A percentile compares a stretch with the other conserved stretches of the same genome.
These are phyloP conservation scores for Hipparchia semele DNA, from an alignment of 2,888 invertebrate species.

Conservation along the genomic window DNA sequence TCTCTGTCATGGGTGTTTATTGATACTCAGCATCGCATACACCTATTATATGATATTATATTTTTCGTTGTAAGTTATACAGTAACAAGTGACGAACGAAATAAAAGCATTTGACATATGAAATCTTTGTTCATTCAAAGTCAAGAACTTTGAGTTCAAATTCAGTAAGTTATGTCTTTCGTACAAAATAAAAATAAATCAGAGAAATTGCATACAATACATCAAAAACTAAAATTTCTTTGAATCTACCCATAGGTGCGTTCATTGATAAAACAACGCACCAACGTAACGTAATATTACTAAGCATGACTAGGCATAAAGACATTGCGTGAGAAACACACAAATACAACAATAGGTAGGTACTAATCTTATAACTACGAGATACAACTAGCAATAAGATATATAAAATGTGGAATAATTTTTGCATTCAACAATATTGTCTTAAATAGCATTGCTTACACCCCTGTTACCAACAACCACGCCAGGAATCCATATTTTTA, in stretches of 20 bases:
- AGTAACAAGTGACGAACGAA: slow-evolving; percentile 2
- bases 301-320: slow-evolving; percentile 30
- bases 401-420: slow-evolving; percentile 77
- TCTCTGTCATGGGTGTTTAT: neutral
- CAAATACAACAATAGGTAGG: slow-evolving; percentile 44
- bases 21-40: slow-evolving; percentile 5
- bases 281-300: slow-evolving; percentile 29
- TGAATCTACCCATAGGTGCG: neutral
- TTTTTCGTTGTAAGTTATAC: slow-evolving; percentile 10
- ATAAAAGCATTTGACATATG: slow-evolving; percentile 1
- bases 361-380: slow-evolving; percentile 42
- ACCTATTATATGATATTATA: neutral
- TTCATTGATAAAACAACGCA: slow-evolving; percentile 13
- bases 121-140: neutral
- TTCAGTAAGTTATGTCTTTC: neutral
- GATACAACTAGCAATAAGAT: slow-evolving; percentile 58
- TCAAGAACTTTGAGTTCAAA: neutral
- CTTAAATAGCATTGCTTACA: slow-evolving; percentile 75
- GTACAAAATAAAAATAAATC: neutral
- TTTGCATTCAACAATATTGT: slow-evolving; percentile 81
- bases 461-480: slow-evolving; percentile 40
- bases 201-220: neutral
- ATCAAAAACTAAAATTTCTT: neutral
- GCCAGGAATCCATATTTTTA: slow-evolving; percentile 4
- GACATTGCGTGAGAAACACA: slow-evolving; percentile 43